A percentile compares a stretch with the other conserved stretches of the same genome.
phyloP scores from a whole-genome alignment of 2,797 vertebrate species.

The Sebastolobus alascanus region DNA sequence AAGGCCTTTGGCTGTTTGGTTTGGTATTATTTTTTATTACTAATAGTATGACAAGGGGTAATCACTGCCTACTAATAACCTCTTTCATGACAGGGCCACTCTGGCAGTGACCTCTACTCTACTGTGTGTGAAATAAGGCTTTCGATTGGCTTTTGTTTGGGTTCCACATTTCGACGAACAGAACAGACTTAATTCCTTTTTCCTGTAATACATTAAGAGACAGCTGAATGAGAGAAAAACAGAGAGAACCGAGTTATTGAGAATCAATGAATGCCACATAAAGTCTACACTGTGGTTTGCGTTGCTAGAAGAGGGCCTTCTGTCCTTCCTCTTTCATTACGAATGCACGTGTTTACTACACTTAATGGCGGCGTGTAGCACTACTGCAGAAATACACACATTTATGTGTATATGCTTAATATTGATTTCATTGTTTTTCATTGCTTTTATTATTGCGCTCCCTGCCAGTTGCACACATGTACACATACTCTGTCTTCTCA shows the following conservation, averaged over 20 bases:
- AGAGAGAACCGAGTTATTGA: slow-evolving; percentile 10
- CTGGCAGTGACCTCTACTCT: not conserved
- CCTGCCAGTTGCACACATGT: slow-evolving; percentile 26
- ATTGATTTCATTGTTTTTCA: slow-evolving; percentile 31
- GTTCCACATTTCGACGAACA: not conserved
- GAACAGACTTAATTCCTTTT: not conserved
- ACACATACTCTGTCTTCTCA: slow-evolving; percentile 54
- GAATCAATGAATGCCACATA: slow-evolving; percentile 37
- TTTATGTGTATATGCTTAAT: not conserved
- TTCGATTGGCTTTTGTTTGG: slow-evolving; percentile 6
- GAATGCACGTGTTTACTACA: slow-evolving; percentile 17
- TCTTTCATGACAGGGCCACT: not conserved
- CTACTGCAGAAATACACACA: slow-evolving; percentile 1
- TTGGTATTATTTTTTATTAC: not conserved
- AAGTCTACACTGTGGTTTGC: slow-evolving; percentile 27
- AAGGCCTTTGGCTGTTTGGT: slow-evolving; percentile 1
- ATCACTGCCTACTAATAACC: not conserved
- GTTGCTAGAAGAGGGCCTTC: not conserved
- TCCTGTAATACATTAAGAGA: slow-evolving; percentile 16
- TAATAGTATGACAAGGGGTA: slow-evolving; percentile 2
- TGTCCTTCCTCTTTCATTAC: slow-evolving; percentile 7
- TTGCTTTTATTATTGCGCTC: slow-evolving; percentile 8
- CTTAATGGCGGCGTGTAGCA: not conserved
- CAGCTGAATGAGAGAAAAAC: slow-evolving; percentile 15
- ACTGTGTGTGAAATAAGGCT: not conserved